A percentile compares a stretch with the other conserved stretches of the same genome.
phyloP scores from a whole-genome alignment of 2,797 vertebrate species.

The Acomys russatus region DNA sequence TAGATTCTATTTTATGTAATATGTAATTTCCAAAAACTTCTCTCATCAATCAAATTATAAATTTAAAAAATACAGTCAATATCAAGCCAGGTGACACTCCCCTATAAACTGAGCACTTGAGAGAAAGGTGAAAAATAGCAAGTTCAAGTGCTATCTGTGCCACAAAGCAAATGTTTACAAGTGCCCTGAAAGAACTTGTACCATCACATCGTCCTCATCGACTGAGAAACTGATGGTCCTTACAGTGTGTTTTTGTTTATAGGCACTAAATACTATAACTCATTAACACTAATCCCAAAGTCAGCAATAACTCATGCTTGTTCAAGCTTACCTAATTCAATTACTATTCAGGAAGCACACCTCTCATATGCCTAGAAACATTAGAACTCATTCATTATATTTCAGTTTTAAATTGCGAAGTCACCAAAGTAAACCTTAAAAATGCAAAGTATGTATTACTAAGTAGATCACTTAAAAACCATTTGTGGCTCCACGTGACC shows the following conservation, averaged over 20 bases:
- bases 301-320: neutral
- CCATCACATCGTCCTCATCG: neutral
- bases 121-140: neutral
- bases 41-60: slow-evolving; percentile 19
- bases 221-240: neutral
- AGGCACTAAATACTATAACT: slow-evolving; percentile 13
- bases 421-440: slow-evolving; percentile 4
- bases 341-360: neutral
- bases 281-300: neutral
- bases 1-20: slow-evolving; percentile 38
- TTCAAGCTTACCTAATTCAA: neutral
- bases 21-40: slow-evolving; percentile 48
- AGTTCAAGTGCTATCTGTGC: neutral
- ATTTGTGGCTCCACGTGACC: neutral
- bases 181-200: neutral
- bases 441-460: neutral
- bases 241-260: slow-evolving; percentile 2
- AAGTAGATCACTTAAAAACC: neutral
- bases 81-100: neutral
- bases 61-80: neutral
- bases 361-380: neutral
- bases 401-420: slow-evolving; percentile 29
- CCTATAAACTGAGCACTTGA: neutral
- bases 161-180: neutral
- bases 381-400: neutral